Evolutionary conservation across 1,140 invertebrate genomes (phyloP).

Genomic region (Oryzaephilus surinamensis): DNA sequence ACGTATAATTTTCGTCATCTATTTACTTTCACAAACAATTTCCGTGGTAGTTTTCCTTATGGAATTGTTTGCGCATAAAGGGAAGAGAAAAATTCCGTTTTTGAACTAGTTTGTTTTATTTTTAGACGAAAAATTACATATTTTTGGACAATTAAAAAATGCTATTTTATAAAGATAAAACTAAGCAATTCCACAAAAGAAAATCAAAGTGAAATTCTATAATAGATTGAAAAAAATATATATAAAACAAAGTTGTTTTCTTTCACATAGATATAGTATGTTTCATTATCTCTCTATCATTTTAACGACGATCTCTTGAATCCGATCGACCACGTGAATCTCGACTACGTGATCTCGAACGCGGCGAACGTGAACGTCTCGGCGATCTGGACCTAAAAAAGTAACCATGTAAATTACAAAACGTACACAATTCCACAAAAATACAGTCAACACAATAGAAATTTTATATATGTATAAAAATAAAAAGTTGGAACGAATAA

Average conservation of each 20-base stretch:
- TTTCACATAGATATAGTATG: background rate
- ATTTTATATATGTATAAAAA: constrained; percentile 1
- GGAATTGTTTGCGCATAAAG: no score
- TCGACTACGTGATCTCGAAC: constrained; percentile 40
- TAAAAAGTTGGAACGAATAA: constrained; percentile 8
- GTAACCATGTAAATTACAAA: background rate
- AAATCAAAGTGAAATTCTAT: background rate
- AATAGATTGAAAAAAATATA: constrained; percentile 1
- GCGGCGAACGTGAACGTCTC: constrained; percentile 36
- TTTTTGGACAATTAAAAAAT: no score
- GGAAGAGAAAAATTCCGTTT: no score
- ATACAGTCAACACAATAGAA: constrained; percentile 7
- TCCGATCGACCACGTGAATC: constrained; percentile 41
- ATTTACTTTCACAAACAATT: no score
- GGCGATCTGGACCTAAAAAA: constrained; percentile 43
- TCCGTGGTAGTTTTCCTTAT: no score
- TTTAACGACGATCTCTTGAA: constrained; percentile 42
- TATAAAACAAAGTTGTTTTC: background rate
- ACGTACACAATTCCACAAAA: background rate
- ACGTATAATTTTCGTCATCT: no score
- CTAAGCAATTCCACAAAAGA: no score
- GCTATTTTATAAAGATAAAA: no score
- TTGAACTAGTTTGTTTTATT: no score
- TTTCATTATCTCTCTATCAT: background rate
- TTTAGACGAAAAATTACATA: no score